Evolutionary conservation across 2,888 invertebrate species (phyloP), one percentile per base, ranked within the genome.

Genomic region (Melanostoma scalare): DNA sequence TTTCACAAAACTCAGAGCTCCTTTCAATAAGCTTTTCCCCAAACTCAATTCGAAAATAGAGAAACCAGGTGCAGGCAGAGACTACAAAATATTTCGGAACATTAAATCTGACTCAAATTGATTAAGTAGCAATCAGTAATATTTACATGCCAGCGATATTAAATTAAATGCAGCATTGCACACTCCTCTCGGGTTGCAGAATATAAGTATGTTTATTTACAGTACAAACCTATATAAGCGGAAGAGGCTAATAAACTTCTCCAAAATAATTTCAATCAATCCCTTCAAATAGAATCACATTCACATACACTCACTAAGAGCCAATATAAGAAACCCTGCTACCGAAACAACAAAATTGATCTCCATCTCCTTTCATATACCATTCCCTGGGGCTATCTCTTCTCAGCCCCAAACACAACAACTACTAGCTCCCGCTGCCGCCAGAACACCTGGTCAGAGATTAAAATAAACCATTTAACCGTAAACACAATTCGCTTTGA

Each of bases 391-490:
- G 63, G 63, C 67, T 56, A 31, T 35, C n/a, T 38, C 31, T 6
- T 6, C n/a, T 35, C 5, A 4, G 36, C 20, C 30, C 36, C 10
- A 10, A 5, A 42, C 20, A 6, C 4, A n/a, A n/a, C 9, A 30
- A 55, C 20, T 20, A 20, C 20, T 20, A 20, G 55, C 46, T 36
- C 5, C 52, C 3, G 33, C 38, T 46, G 31, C 79, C 63, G 46
- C 55, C 52, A 63, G 73, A 84, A 79, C 84, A 84, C 84, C 84
- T 84, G 84, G 79, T 69, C 75, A 84, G 67, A 79, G 84, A 84
- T 84, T 84, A 79, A 79, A 84, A 84, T 84, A 84, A 84, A 84
- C 79, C 84, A 84, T 84, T 84, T 84, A 79, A 84, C 84, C 84
- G 79, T 84, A 79, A 84, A 79, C 79, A 84, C 79, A 84, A 75